phyloP scores from a whole-genome alignment of 1,140 invertebrate genomes.

The Drosophila lacertosa region DNA sequence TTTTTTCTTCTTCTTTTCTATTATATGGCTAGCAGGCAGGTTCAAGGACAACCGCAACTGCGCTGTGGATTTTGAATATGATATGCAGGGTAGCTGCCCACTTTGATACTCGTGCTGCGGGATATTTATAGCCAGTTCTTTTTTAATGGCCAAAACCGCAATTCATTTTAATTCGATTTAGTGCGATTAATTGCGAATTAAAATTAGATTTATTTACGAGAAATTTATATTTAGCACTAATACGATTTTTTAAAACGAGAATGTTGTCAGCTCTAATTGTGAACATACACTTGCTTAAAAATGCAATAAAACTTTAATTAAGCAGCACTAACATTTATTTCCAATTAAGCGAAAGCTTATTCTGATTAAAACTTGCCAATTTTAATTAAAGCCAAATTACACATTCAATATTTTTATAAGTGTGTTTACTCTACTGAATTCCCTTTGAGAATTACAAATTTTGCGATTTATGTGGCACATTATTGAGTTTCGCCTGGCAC shows the following conservation, averaged over 20 bases:
- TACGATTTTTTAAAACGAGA: no score
- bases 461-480: slow-evolving; percentile 10
- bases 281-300: no score
- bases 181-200: not conserved
- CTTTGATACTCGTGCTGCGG: not conserved
- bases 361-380: no score
- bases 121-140: not conserved
- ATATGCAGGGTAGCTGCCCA: not conserved
- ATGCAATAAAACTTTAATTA: no score
- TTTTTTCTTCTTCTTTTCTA: not conserved
- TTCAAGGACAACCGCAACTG: slow-evolving; percentile 67
- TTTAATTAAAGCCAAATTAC: no score
- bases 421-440: not conserved
- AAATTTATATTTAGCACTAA: no score
- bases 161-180: not conserved
- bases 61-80: slow-evolving; percentile 16
- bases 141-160: not conserved
- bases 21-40: slow-evolving; percentile 30
- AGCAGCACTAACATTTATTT: no score
- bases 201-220: slow-evolving; percentile 1
- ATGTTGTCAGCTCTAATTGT: no score
- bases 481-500: slow-evolving; percentile 14
- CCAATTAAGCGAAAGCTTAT: no score
- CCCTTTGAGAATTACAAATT: not conserved
- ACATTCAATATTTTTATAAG: not conserved